Evolutionary conservation across 23 tunicate genomes (phyloP), one percentile per base, ranked within the genome.

Genomic region (Oikopleura dioica): DNA sequence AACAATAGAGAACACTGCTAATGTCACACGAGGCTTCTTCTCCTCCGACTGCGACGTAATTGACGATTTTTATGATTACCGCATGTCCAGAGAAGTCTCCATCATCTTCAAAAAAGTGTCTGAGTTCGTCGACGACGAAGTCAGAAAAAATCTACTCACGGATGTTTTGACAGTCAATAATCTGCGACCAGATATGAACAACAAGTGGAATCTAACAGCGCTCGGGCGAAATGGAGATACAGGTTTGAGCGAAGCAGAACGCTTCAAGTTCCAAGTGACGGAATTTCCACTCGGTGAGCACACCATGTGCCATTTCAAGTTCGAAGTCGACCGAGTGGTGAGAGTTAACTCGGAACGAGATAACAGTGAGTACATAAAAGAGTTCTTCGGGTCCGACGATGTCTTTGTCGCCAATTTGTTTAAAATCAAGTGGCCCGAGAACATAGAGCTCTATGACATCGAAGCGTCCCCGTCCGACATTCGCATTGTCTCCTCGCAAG

Each of bases 331-430:
- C 72, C 29, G 72, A 28, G 29, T 63, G 16, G 72, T 63, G 4
- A 23, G 72, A 5, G 72, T 63, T 2, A 63, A 63, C 4, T 63
- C 72, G 29, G 33, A 24, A 63, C 16, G 26, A 12, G 72, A 63
- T 63, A 12, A 63, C 33, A 2, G 30, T 2, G 26, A 24, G 2
- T 23, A 63, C 2, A 63, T 63, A 2, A 31, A 63, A 63, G 2
- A 24, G 33, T 63, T 63, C 26, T 63, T 63, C 33, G 72, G 72
- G 2, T 63, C 72, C 29, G 72, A 63, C 72, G 72, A 63, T 28
- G 33, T 63, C 33, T 63, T 63, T 28, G 26, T 63, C 26, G 29
- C 72, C 16, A 63, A 63, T 28, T 28, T 63, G 30, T 63, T 63
- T 31, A 63, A 63, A 28, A 5, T 63, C 29, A 63, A 23, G 4